A percentile compares a stretch with the other conserved stretches of the same genome.
Conservation (phyloP, 2,888 invertebrate genomes). For the Protophormia terraenovae region DNA sequence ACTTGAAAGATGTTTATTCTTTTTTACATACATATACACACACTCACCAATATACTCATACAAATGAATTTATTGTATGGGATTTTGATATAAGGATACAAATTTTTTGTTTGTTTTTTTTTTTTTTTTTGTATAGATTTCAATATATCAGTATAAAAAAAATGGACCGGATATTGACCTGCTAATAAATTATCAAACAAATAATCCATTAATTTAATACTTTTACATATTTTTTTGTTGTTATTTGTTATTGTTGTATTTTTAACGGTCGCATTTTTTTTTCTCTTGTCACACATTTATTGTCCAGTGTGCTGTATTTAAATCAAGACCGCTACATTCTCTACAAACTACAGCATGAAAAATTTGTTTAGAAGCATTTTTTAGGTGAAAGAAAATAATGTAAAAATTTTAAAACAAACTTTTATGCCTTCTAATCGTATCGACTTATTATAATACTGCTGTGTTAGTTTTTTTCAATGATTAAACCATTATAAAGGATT, state of each 20-base stretch:
- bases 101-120: constrained; percentile 17
- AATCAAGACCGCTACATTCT: not conserved
- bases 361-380: not conserved
- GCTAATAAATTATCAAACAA: constrained; percentile 64
- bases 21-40: not conserved
- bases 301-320: constrained; percentile 13
- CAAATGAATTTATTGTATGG: constrained; percentile 10
- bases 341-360: not conserved
- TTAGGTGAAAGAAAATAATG: too few relatives aligned
- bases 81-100: constrained; percentile 2
- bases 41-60: not conserved
- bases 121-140: not conserved
- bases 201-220: constrained; percentile 66
- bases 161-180: constrained; percentile 56
- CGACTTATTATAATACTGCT: too few relatives aligned
- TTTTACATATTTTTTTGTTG: constrained; percentile 43
- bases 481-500: too few relatives aligned
- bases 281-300: constrained; percentile 41
- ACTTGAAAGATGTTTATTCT: constrained; percentile 25
- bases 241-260: constrained; percentile 24
- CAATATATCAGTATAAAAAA: constrained; percentile 35
- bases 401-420: too few relatives aligned
- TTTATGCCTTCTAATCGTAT: too few relatives aligned
- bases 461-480: too few relatives aligned
- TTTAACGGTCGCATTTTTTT: constrained; percentile 6